A percentile compares a stretch with the other conserved stretches of the same genome.
These are phyloP conservation scores for Neocrepidodera transversa DNA, from an alignment of 2,888 invertebrate species.

Conservation along the genomic window DNA sequence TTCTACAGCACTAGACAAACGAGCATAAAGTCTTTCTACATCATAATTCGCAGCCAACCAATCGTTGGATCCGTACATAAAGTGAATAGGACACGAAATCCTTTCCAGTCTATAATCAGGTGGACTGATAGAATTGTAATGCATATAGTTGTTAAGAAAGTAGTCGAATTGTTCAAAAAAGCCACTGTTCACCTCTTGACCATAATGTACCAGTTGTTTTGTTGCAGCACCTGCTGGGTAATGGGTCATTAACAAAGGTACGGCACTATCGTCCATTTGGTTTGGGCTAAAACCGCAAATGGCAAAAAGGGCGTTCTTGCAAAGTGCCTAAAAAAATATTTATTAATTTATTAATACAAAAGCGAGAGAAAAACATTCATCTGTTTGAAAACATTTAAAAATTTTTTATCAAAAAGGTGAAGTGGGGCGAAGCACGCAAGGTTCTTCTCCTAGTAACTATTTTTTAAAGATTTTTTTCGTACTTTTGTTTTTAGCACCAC, in stretches of 20 bases:
- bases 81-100: conserved; percentile 58
- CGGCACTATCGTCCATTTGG: conserved; percentile 51
- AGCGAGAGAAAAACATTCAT: no score
- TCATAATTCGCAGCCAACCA: conserved; percentile 59
- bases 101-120: conserved; percentile 59
- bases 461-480: no score
- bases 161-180: conserved; percentile 64
- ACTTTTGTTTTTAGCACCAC: no score
- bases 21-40: conserved; percentile 50
- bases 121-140: conserved; percentile 54
- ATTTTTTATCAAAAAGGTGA: no score
- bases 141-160: conserved; percentile 53
- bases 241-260: conserved; percentile 42
- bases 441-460: no score
- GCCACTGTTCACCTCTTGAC: conserved; percentile 47
- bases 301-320: conserved; percentile 51
- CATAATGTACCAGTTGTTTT: conserved; percentile 72
- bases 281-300: conserved; percentile 52
- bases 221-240: conserved; percentile 60
- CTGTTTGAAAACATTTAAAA: no score
- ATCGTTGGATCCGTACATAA: conserved; percentile 62
- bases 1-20: conserved; percentile 45
- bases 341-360: no score
- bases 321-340: conserved; percentile 37
- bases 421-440: no score